phyloP scores from a whole-genome alignment of 1,140 invertebrate species.

The Nomia melanderi region DNA sequence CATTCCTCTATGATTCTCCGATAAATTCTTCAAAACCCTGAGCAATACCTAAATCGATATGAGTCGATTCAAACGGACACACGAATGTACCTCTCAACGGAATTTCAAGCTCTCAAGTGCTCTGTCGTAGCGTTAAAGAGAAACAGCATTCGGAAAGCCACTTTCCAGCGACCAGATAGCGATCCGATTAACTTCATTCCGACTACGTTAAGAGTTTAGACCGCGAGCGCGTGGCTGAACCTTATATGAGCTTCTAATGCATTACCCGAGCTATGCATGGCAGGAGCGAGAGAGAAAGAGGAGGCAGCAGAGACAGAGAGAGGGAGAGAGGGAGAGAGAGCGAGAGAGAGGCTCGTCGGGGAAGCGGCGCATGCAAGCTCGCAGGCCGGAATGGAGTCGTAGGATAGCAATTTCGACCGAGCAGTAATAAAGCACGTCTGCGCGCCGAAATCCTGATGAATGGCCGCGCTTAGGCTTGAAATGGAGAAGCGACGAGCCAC shows the following conservation, averaged over 20 bases:
- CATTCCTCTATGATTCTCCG: too few species aligned
- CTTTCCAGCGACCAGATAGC: too few species aligned
- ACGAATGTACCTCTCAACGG: too few species aligned
- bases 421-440: conserved; percentile 82
- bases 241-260: conserved; percentile 74
- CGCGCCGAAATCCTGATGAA: conserved; percentile 82
- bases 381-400: conserved; percentile 80
- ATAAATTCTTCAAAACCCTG: too few species aligned
- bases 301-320: conserved; percentile 39
- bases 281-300: conserved; percentile 28
- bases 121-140: too few species aligned
- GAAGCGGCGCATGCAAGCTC: conserved; percentile 65
- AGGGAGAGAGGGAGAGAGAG: conserved; percentile 37
- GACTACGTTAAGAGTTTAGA: conserved; percentile 73
- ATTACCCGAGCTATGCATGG: conserved; percentile 61
- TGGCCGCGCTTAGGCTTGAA: conserved; percentile 82
- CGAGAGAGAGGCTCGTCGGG: conserved; percentile 74
- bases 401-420: conserved; percentile 82
- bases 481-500: conserved; percentile 75
- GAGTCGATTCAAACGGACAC: too few species aligned
- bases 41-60: too few species aligned
- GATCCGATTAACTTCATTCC: conserved; percentile 30
- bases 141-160: too few species aligned
- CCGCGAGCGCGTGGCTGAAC: conserved; percentile 66
- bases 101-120: too few species aligned